Conservation (phyloP, 2,888 invertebrate genomes). For the Bruchidius siliquastri region DNA sequence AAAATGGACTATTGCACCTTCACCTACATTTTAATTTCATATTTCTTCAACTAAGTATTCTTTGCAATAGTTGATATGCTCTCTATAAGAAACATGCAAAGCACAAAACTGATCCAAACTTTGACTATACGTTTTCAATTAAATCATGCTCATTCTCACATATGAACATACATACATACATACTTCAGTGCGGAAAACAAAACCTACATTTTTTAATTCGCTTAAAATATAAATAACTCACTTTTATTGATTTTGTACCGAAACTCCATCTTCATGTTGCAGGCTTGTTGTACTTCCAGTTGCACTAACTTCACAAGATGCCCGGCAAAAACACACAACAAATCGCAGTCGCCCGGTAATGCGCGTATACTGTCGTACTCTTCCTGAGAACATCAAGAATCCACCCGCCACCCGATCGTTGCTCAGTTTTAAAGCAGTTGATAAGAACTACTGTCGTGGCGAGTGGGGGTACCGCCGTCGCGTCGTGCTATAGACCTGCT, state of each 20-base stretch:
- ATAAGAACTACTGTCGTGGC: not conserved
- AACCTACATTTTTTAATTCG: too few relatives aligned
- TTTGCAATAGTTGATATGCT: not conserved
- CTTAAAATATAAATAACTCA: not conserved
- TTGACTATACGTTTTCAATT: too few relatives aligned
- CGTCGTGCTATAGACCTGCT: not conserved
- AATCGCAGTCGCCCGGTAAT: not conserved
- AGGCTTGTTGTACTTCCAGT: not conserved
- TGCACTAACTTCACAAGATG: not conserved
- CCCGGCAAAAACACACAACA: not conserved
- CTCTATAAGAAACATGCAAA: too few relatives aligned
- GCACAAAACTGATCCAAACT: too few relatives aligned
- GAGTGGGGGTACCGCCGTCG: not conserved
- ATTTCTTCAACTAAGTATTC: not conserved
- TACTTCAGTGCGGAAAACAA: too few relatives aligned
- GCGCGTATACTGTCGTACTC: not conserved
- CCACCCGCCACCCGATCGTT: not conserved
- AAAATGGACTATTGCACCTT: too few relatives aligned
- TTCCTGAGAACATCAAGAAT: not conserved
- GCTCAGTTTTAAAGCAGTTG: not conserved
- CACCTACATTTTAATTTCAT: too few relatives aligned
- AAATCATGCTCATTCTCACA: too few relatives aligned
- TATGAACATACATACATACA: too few relatives aligned
- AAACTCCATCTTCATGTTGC: not conserved
- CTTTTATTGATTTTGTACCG: not conserved